phyloP scores from a whole-genome alignment of 1,140 invertebrate species.

The Agraylea sexmaculata region DNA sequence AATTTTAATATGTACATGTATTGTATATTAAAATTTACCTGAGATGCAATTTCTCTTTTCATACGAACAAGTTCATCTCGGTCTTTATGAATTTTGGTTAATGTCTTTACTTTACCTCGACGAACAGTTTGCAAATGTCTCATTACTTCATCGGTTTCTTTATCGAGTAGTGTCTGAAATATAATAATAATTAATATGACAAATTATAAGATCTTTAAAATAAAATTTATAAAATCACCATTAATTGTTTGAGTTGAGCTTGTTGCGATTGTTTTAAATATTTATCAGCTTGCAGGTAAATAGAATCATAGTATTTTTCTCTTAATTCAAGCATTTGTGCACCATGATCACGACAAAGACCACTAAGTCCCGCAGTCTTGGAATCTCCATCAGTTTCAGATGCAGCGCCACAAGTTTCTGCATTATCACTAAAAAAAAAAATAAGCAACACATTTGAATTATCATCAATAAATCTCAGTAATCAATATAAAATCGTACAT shows the following conservation, averaged over 20 bases:
- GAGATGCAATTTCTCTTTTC: slow-evolving; percentile 37
- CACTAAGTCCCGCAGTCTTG: slow-evolving; percentile 46
- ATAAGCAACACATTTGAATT: background rate
- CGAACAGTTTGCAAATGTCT: slow-evolving; percentile 68
- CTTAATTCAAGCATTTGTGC: slow-evolving; percentile 66
- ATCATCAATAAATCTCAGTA: background rate
- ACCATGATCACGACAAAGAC: slow-evolving; percentile 57
- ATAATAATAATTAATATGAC: background rate
- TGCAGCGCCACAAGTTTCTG: slow-evolving; percentile 19
- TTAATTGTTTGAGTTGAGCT: slow-evolving; percentile 63
- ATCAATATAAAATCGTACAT: slow-evolving; percentile 41
- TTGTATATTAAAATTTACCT: slow-evolving; percentile 23
- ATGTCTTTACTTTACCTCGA: slow-evolving; percentile 76
- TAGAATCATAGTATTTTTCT: slow-evolving; percentile 72
- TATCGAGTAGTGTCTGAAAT: slow-evolving; percentile 51
- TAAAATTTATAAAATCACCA: slow-evolving; percentile 23
- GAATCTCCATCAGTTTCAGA: slow-evolving; percentile 36
- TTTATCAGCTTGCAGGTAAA: slow-evolving; percentile 65
- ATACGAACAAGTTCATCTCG: slow-evolving; percentile 78
- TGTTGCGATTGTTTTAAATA: slow-evolving; percentile 65
- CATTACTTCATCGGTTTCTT: slow-evolving; percentile 73
- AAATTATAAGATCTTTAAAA: slow-evolving; percentile 4
- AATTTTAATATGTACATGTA: background rate
- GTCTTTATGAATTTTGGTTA: slow-evolving; percentile 39
- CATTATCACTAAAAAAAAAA: slow-evolving; percentile 24